Evolutionary conservation across 2,888 invertebrate genomes (phyloP), one percentile per base, ranked within the genome.

Genomic region (Xanthia togata): DNA sequence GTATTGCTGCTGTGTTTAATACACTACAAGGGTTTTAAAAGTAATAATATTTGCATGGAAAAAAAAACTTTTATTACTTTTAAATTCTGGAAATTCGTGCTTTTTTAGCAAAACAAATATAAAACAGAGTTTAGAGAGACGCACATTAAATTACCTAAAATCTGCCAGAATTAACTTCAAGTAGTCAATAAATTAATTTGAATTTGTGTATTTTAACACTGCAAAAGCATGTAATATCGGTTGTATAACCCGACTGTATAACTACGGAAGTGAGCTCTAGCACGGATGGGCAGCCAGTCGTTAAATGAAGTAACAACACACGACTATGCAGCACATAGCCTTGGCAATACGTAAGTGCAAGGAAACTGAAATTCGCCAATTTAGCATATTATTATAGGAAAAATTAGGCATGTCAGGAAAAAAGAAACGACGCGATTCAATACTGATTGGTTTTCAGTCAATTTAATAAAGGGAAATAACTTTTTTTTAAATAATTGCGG

Each of bases 201-300:
- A 38, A 8, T 64, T 55, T 67, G 57, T 80, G 53, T 35, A 65
- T 76, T 20, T 65, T 65, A 73, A 70, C 73, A 72, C 60, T 71
- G 69, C 60, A 80, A 69, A 74, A 63, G 65, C 64, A 70, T 86
- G 80, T 76, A 83, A 83, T 76, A 76, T 79, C 38, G 31, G 76
- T 88, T 88, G 76, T 81, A 84, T 86, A 87, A 84, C 76, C 65
- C 59, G 53, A 67, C 68, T 73, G 77, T 78, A 82, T 76, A 79
- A 79, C 72, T 73, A 73, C 87, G 88, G 84, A 81, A 84, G 78
- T 81, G 31, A 47, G 76, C 59, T 69, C 73, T 76, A 71, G 72
- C 85, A 87, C 86, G 87, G 88, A 87, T 85, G 87, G 81, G 68
- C 85, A 84, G 79, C 76, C 84, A 87, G 83, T 84, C 79, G 86